Base-by-base conservation (phyloP, 2,888 invertebrate species). In the Sminthurinus aureus region DNA sequence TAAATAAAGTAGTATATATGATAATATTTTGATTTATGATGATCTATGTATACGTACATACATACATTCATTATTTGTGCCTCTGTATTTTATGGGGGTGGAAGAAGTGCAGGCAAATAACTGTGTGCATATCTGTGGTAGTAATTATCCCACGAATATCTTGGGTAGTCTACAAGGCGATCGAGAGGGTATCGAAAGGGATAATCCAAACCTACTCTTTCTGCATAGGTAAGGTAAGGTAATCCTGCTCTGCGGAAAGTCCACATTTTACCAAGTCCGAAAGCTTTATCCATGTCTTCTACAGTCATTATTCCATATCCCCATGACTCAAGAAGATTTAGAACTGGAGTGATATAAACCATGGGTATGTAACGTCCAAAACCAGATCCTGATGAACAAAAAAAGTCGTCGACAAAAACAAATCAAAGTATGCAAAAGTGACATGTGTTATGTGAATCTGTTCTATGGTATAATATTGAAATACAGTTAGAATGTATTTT, bases 251-350 rank as follows among this genome's bases (percentile, higher is more conserved):
- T 24, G 26, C 22, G 0, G 24, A 81, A 58, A 3, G 81, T 81
- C 81, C 81, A 81, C 20, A 81, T 81, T 52, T 38, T 38, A 38
- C 38, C 38, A 6, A 38, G 38, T 38, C 38, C 38, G 6, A 38
- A 38, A 38, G 38, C 3, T 38, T 26, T 20, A 58, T 82, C 66
- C 75, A 82, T 20, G 76, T 82, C 38, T 82, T 82, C 15, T 75
- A 71, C 26, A 82, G 38, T 2, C 75, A 18, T 69, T 66, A 78
- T 77, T 77, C 51, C 18, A 58, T 83, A 83, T 51, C 83, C 83
- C 83, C 83, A 83, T 12, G 64, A 67, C 51, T 83, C 83, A 3
- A 83, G 78, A 51, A 83, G 78, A 58, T 78, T 83, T 26, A 83
- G 52, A 11, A 83, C 69, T n/a, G 83, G 83, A 13, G 78, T 83